phyloP scores from a whole-genome alignment of 2,797 vertebrate species.

The Lemur catta region DNA sequence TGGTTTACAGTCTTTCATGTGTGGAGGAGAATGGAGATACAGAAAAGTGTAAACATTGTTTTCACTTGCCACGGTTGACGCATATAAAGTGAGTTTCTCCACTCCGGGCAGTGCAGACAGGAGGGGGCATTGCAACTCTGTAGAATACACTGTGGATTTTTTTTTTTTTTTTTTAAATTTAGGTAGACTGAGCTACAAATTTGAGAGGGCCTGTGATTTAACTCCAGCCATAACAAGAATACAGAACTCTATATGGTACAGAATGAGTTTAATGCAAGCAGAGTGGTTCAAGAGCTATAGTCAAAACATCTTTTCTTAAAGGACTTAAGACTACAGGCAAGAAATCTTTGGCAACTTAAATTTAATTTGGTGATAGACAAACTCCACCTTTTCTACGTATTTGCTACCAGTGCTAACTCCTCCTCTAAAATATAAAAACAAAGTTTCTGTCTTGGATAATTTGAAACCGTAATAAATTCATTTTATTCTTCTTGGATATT shows the following conservation, averaged over 20 bases:
- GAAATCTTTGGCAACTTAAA: not conserved
- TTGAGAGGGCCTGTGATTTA: conserved; percentile 1
- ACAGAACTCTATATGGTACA: not conserved
- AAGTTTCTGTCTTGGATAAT: not conserved
- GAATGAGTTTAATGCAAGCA: conserved; percentile 19
- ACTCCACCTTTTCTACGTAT: not conserved
- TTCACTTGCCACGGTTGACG: not conserved
- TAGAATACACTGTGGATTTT: not conserved
- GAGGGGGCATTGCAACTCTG: conserved; percentile 47
- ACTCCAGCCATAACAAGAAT: conserved; percentile 44
- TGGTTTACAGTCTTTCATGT: not conserved
- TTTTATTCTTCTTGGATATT: conserved; percentile 42
- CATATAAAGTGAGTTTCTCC: not conserved
- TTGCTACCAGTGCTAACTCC: not conserved
- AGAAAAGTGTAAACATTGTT: not conserved
- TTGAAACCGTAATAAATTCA: conserved; percentile 48
- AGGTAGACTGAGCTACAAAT: not conserved
- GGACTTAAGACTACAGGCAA: not conserved
- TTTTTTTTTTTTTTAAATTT: conserved; percentile 13
- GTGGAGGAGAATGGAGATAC: not conserved
- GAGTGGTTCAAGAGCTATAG: not conserved
- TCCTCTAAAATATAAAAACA: not conserved
- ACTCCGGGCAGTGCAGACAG: conserved; percentile 40
- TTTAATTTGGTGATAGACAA: conserved; percentile 3
- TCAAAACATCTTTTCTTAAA: conserved; percentile 20